Conservation (phyloP, 1,140 invertebrate genomes). For the Lasioglossum baleicum region DNA sequence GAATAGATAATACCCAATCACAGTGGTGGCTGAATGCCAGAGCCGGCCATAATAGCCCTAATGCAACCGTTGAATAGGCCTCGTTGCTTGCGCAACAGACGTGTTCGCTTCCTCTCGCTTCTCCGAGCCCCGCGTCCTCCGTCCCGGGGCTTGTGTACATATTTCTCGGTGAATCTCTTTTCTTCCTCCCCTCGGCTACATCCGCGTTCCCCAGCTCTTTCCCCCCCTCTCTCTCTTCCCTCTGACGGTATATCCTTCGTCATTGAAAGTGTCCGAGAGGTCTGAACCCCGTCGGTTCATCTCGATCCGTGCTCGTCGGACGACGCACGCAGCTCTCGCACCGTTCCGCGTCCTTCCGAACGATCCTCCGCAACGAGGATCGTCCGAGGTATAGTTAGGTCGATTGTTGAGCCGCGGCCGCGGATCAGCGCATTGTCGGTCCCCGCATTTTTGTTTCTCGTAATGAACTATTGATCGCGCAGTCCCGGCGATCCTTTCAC, state of each 20-base stretch:
- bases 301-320: constrained; percentile 25
- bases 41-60: constrained; percentile 66
- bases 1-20: constrained; percentile 72
- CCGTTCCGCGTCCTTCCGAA: constrained; percentile 33
- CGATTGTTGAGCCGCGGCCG: constrained; percentile 52
- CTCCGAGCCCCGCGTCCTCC: not conserved
- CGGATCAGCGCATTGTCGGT: constrained; percentile 62
- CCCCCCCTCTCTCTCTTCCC: constrained; percentile 30
- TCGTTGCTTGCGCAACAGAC: constrained; percentile 70
- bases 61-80: constrained; percentile 69
- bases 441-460: constrained; percentile 69
- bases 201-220: not conserved
- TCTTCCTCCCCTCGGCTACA: constrained; percentile 36
- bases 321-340: not conserved
- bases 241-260: constrained; percentile 20
- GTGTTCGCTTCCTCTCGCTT: constrained; percentile 28
- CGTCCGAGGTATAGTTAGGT: constrained; percentile 51
- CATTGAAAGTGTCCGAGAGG: constrained; percentile 33
- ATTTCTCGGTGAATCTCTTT: constrained; percentile 43
- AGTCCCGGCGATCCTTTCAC: constrained; percentile 64
- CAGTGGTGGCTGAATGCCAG: constrained; percentile 56
- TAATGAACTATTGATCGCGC: constrained; percentile 73
- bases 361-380: constrained; percentile 6
- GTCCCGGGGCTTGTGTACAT: constrained; percentile 25
- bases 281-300: constrained; percentile 32